Evolutionary conservation across 1,140 invertebrate genomes (phyloP).

Genomic region (Pararge aegeria): DNA sequence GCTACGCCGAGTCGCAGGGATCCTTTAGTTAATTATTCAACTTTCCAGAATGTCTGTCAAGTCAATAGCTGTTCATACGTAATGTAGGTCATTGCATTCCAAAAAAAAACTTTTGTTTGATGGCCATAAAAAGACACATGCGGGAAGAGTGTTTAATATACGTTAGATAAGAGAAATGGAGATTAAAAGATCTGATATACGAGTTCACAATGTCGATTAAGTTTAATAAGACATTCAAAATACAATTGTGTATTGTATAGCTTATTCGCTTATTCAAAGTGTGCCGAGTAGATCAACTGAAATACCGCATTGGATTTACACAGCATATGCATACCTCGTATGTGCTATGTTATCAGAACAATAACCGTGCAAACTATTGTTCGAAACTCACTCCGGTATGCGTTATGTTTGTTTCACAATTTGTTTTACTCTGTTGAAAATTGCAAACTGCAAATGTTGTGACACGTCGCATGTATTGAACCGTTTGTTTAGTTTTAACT

Average conservation of each 20-base stretch:
- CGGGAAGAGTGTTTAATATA: too few species aligned
- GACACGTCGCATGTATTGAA: too few species aligned
- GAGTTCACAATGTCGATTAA: background rate
- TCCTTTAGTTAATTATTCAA: too few species aligned
- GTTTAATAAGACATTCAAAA: background rate
- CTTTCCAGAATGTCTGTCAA: too few species aligned
- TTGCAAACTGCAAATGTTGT: constrained; percentile 10
- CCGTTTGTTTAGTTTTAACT: too few species aligned
- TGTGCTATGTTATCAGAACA: constrained; percentile 24
- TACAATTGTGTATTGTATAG: background rate
- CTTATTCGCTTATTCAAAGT: background rate
- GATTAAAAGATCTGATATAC: background rate
- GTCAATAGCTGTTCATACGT: too few species aligned
- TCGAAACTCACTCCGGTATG: constrained; percentile 21
- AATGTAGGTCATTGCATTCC: too few species aligned
- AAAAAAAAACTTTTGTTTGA: too few species aligned
- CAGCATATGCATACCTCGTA: constrained; percentile 6
- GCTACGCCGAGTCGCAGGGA: too few species aligned
- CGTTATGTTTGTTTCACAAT: constrained; percentile 29
- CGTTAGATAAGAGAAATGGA: too few species aligned
- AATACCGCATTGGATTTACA: constrained; percentile 10
- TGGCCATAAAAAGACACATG: too few species aligned
- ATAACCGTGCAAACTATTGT: constrained; percentile 31
- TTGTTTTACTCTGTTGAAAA: constrained; percentile 23
- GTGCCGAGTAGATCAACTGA: constrained; percentile 20